These are phyloP conservation scores for Brotula barbata DNA, from an alignment of 2,797 vertebrate genomes.

Conservation along the genomic window DNA sequence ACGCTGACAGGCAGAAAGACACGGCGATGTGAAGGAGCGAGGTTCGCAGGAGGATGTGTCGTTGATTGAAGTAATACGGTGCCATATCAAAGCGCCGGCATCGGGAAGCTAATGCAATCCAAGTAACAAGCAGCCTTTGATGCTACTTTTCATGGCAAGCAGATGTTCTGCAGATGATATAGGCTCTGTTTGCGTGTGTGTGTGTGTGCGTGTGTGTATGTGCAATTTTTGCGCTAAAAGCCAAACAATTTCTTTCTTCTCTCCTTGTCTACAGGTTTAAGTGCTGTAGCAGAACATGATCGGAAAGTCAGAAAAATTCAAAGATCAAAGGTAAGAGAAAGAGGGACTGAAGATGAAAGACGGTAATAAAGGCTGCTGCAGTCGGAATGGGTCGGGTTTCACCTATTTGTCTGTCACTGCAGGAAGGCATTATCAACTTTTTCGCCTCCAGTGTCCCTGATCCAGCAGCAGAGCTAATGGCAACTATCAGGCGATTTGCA, in stretches of 20 bases:
- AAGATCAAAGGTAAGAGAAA: slow-evolving; percentile 64
- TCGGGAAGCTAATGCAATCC: slow-evolving; percentile 63
- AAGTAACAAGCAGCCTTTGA: slow-evolving; percentile 63
- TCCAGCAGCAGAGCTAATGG: slow-evolving; percentile 16
- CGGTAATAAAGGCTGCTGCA: slow-evolving; percentile 30
- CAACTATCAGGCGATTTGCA: slow-evolving; percentile 27
- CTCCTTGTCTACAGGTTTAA: slow-evolving; percentile 59
- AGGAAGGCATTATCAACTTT: slow-evolving; percentile 25
- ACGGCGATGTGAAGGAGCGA: slow-evolving; percentile 37
- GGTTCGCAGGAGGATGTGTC: slow-evolving; percentile 36
- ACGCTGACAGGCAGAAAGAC: slow-evolving; percentile 59
- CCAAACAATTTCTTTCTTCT: slow-evolving; percentile 32
- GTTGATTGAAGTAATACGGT: slow-evolving; percentile 43
- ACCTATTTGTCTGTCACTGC: slow-evolving; percentile 23
- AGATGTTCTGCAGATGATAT: slow-evolving; percentile 65
- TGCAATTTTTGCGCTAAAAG: slow-evolving; percentile 54
- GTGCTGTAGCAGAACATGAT: slow-evolving; percentile 39
- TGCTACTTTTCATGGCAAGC: slow-evolving; percentile 57
- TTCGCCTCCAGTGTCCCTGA: slow-evolving; percentile 29
- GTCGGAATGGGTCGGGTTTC: slow-evolving; percentile 40
- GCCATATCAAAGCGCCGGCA: slow-evolving; percentile 61
- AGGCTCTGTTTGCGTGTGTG: slow-evolving; percentile 15
- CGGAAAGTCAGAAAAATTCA: slow-evolving; percentile 48
- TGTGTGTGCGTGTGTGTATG: neutral
- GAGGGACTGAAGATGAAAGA: slow-evolving; percentile 62